These are phyloP conservation scores for Eurypyga helias DNA, from an alignment of 2,113 vertebrate species.

Conservation along the genomic window DNA sequence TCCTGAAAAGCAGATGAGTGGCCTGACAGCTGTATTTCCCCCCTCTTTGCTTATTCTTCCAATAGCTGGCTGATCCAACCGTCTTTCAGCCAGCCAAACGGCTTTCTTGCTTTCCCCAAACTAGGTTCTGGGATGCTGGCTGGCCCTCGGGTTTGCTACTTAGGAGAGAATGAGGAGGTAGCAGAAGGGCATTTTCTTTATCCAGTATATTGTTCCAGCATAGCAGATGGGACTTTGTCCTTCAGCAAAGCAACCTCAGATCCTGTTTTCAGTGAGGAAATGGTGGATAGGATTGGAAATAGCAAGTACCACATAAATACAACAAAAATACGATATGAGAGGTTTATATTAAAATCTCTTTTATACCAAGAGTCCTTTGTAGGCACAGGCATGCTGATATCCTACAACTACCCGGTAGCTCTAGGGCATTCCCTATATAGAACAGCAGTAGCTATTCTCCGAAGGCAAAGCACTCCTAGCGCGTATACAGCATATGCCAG, in stretches of 20 bases:
- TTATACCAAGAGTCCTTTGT: not conserved
- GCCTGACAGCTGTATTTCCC: not conserved
- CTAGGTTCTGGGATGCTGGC: not conserved
- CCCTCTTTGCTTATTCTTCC: not conserved
- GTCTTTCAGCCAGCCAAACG: not conserved
- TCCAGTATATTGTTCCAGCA: not conserved
- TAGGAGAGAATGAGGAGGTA: not conserved
- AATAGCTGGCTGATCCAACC: not conserved
- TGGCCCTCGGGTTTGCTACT: not conserved
- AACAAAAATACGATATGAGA: not conserved
- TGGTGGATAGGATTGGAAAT: not conserved
- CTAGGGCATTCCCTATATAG: not conserved
- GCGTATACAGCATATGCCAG: not conserved
- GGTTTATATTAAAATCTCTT: not conserved
- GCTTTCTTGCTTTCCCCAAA: not conserved
- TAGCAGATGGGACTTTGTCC: conserved; percentile 36
- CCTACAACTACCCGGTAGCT: not conserved
- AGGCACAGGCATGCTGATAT: not conserved
- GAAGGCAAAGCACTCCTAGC: not conserved
- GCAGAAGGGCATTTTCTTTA: conserved; percentile 17
- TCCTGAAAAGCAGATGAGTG: not conserved
- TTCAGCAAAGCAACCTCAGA: conserved; percentile 28
- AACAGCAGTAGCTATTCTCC: not conserved
- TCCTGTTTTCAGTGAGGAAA: not conserved
- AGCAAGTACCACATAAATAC: not conserved